Base-by-base conservation (phyloP, 2,888 invertebrate species). In the Trissonchulus latispiculum region DNA sequence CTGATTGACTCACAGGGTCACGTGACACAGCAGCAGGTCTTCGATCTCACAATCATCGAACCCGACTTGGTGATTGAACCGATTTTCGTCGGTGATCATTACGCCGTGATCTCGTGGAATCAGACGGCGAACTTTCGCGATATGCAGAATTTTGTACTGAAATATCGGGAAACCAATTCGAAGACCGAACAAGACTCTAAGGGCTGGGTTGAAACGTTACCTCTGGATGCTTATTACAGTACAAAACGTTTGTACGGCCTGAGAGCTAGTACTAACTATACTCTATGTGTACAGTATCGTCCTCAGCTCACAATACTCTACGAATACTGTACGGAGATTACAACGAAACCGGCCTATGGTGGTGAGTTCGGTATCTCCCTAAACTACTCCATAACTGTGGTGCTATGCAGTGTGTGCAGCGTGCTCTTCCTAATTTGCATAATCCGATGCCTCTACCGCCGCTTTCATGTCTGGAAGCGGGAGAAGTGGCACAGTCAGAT, bases 401-500 rank as follows among this genome's bases (percentile, higher is more conserved):
- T 67, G 1, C 1, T 74, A 1, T 3, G 18, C 2, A 8, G 36
- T 29, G 28, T 36, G 31, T 23, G 18, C 29, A 15, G 36, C n/a
- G 23, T 64, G 23, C 18, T 68, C 36, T 15, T 32, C n/a, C 72
- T 35, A 33, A 23, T 74, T 1, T 74, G 74, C 35, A 28, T 36
- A 1, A 59, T 66, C 18, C 62, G 73, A 15, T 75, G 73, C 37
- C 23, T 73, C 18, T 67, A 71, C 37, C 35, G 66, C 28, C 70
- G 73, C 23, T 75, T 71, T 48, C 61, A 74, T 62, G 72, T 75
- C 23, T 75, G 75, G 75, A 73, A 75, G 61, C 71, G 67, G 32
- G 72, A 31, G 18, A 73, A 74, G 71, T 73, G 71, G 68, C 36
- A 59, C 1, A 59, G 68, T 48, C 70, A 74, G 18, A 31, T 75